Conservation (phyloP, 2,888 invertebrate genomes). For the Lithophane socia region DNA sequence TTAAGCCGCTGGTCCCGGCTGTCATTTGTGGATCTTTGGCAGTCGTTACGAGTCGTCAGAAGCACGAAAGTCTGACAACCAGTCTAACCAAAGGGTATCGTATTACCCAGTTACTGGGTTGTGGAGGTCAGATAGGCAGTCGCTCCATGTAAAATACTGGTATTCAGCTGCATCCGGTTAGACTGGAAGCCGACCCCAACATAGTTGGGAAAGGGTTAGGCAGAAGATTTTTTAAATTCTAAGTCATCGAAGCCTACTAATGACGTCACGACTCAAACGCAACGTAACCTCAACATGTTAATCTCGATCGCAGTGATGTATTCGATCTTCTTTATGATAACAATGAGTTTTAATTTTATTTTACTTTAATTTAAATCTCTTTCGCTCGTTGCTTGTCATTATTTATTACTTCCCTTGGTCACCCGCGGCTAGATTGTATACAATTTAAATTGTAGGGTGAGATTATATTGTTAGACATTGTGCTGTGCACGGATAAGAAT, state of each 20-base stretch:
- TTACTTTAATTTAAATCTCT: conserved; percentile 43
- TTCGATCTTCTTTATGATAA: conserved; percentile 57
- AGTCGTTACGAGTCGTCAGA: no score
- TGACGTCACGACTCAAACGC: conserved; percentile 31
- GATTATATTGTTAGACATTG: conserved; percentile 25
- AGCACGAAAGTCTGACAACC: no score
- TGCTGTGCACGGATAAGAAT: not conserved
- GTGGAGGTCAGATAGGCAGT: no score
- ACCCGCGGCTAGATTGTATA: conserved; percentile 42
- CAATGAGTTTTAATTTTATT: conserved; percentile 56
- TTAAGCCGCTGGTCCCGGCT: no score
- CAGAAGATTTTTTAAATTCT: not conserved
- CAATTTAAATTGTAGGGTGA: conserved; percentile 31
- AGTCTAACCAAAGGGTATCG: no score
- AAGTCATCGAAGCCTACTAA: not conserved
- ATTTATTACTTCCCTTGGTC: conserved; percentile 63
- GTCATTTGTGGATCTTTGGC: no score
- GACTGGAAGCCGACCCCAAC: no score
- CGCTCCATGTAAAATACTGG: no score
- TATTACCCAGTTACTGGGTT: no score
- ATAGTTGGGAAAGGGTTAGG: no score
- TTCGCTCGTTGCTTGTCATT: conserved; percentile 39
- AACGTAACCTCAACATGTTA: conserved; percentile 52
- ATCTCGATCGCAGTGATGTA: conserved; percentile 52
- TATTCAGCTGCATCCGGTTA: no score